phyloP scores from a whole-genome alignment of 2,888 invertebrate genomes.

The Phengaris arion region DNA sequence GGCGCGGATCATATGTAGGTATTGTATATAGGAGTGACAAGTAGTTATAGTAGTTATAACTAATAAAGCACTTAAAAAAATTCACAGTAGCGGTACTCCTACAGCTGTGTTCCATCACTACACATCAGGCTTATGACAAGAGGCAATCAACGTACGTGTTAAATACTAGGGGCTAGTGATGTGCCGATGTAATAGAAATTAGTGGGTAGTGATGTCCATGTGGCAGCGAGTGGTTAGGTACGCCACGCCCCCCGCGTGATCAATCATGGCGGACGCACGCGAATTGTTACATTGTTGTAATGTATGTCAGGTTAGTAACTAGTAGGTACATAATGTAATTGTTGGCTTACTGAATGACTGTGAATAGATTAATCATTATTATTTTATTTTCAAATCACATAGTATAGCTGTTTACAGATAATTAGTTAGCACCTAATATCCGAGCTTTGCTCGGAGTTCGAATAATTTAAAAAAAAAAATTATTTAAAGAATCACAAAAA shows the following conservation, averaged over 20 bases:
- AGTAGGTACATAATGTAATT: not conserved
- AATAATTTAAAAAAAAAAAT: no score
- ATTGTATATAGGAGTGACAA: constrained; percentile 6
- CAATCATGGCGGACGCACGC: constrained; percentile 3
- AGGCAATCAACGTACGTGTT: not conserved
- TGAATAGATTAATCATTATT: no score
- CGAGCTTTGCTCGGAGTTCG: no score
- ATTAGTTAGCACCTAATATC: no score
- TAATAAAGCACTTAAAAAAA: not conserved
- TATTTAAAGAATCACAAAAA: no score
- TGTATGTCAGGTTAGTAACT: not conserved
- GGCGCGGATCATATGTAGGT: not conserved
- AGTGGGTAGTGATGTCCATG: not conserved
- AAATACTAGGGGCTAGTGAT: not conserved
- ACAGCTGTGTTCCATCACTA: no score
- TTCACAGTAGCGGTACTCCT: not conserved
- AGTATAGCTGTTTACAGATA: no score
- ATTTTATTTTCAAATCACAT: no score
- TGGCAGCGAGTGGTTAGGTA: not conserved
- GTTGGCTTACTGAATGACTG: not conserved
- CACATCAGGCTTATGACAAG: not conserved
- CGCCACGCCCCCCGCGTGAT: not conserved
- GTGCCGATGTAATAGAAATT: not conserved
- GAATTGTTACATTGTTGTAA: constrained; percentile 6
- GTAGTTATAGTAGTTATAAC: not conserved